These are phyloP conservation scores for Troides aeacus DNA, from an alignment of 2,888 invertebrate species.

Conservation along the genomic window DNA sequence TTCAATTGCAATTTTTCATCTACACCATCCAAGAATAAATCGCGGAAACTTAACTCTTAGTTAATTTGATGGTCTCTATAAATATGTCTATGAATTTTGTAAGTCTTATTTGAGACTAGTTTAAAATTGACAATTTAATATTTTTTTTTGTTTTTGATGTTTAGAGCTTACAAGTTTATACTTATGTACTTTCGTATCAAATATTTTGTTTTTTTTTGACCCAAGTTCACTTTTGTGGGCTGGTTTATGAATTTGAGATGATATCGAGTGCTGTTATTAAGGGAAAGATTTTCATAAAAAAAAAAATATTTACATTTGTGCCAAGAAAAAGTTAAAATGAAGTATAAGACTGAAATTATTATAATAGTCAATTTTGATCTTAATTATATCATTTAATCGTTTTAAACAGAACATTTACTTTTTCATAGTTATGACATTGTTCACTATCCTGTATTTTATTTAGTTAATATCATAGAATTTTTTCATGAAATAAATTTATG, in stretches of 20 bases:
- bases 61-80: slow-evolving; percentile 25
- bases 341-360: slow-evolving; percentile 36
- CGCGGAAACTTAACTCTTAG: slow-evolving; percentile 56
- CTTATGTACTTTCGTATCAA: slow-evolving; percentile 1
- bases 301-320: background rate
- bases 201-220: slow-evolving; percentile 42
- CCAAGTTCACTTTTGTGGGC: slow-evolving; percentile 59
- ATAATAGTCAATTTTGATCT: background rate
- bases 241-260: slow-evolving; percentile 46
- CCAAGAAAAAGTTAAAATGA: background rate
- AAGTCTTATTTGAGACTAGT: slow-evolving; percentile 28
- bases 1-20: slow-evolving; percentile 74
- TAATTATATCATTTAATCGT: background rate
- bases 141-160: slow-evolving; percentile 1
- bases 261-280: slow-evolving; percentile 3
- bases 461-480: background rate
- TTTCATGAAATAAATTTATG: background rate
- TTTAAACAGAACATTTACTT: background rate
- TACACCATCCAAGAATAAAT: slow-evolving; percentile 72
- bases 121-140: slow-evolving; percentile 2
- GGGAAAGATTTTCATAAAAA: background rate
- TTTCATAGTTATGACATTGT: background rate
- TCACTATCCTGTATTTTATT: background rate
- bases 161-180: background rate
- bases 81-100: slow-evolving; percentile 54